Evolutionary conservation across 2,113 vertebrate species (phyloP), one percentile per base, ranked within the genome.

Genomic region (Loxodonta africana): DNA sequence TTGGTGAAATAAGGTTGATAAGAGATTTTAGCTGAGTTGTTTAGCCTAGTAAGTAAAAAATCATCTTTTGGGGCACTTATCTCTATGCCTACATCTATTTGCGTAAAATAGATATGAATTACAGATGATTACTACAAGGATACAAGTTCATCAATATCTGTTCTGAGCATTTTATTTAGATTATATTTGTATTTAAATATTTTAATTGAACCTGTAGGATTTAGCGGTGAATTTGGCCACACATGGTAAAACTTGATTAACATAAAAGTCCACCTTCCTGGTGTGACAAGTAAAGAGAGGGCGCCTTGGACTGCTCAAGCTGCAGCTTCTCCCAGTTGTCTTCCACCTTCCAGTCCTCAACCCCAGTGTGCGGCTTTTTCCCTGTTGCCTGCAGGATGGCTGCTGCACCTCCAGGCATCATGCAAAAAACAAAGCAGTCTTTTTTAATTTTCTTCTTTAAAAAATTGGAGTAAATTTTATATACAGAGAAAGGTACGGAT

Each of bases 1-100:
- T n/a, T 91, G 82, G 74, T 65, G 51, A 94, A 96, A 93, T 85
- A n/a, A 88, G 18, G 15, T 51, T 93, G 26, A 7, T 93, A 85
- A 65, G 57, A 94, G 60, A 89, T 65, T 78, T 90, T 30, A 74
- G 63, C 37, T 87, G 60, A 82, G 11, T 26, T 85, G 1, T 57
- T 62, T 82, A 86, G 18, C 37, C 41, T 80, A n/a, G 73, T 84
- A 48, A 48, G 73, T 84, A 48, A 48, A 94, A 67, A 67, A 46
- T 67, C 51, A 67, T 88, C 85, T 67, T 81, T 12, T 5, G 48
- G 57, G 53, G 3, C 62, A 51, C 28, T 90, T 87, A 71, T 25
- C 28, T 46, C 33, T 76, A 23, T 65, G 37, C 80, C 71, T 74
- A 84, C 2, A 88, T 77, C 23, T 77, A 62, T 25, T 76, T 81